phyloP scores from a whole-genome alignment of 2,113 vertebrate species.

The Petrocephalus zakoni region DNA sequence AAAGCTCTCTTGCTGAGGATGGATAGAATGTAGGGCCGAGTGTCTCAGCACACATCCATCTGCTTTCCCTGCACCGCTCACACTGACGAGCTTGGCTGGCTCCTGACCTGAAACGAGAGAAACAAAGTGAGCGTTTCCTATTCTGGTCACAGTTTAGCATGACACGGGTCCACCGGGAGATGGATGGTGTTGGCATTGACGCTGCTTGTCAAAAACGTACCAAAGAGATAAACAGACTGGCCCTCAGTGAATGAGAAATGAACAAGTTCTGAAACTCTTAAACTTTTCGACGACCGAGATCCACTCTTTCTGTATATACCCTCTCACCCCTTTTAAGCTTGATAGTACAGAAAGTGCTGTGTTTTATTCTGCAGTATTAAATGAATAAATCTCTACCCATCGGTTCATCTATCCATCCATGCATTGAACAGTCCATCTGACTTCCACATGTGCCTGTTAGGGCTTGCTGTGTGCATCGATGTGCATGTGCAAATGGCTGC shows the following conservation, averaged over 20 bases:
- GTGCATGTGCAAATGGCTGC: neutral
- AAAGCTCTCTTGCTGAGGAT: neutral
- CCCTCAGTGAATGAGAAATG: neutral
- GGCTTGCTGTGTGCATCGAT: neutral
- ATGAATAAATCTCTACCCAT: neutral
- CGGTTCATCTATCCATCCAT: neutral
- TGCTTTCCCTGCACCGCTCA: neutral
- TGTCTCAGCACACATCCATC: neutral
- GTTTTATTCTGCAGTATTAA: neutral
- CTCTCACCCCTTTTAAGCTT: neutral
- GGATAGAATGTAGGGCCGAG: neutral
- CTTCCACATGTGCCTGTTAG: neutral
- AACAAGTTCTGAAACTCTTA: neutral
- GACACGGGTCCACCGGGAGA: neutral
- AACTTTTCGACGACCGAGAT: neutral
- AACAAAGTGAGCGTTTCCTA: neutral
- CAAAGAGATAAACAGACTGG: neutral
- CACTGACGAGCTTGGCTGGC: neutral
- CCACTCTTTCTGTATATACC: neutral
- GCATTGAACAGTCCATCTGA: neutral
- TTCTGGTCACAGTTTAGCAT: neutral
- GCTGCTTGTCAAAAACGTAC: neutral
- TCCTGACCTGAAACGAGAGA: neutral
- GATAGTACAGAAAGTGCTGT: neutral
- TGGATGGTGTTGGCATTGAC: neutral